Percentiles rank a stretch among this genome's conserved stretches.
phyloP scores from a whole-genome alignment of 2,797 vertebrate species.

The Ctenosaura bakeri region DNA sequence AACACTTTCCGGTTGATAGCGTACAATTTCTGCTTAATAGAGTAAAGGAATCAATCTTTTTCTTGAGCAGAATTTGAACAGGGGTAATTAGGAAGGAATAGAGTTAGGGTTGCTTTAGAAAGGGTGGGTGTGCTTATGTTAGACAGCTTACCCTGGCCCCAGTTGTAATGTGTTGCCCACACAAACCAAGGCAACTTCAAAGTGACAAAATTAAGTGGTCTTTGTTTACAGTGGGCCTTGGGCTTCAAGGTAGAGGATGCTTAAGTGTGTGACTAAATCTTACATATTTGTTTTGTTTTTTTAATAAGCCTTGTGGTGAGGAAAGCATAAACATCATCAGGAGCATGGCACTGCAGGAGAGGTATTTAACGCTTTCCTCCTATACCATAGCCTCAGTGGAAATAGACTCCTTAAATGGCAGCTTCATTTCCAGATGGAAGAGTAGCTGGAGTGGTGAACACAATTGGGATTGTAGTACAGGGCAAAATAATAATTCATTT shows the following conservation, averaged over 20 bases:
- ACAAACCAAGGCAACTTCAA: neutral
- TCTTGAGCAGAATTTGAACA: neutral
- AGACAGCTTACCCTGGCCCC: neutral
- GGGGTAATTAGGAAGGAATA: neutral
- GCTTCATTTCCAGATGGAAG: neutral
- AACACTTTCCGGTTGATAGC: conserved; percentile 10
- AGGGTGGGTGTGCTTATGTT: neutral
- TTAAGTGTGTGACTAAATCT: neutral
- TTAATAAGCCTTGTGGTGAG: neutral
- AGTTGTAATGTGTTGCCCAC: neutral
- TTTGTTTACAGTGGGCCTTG: neutral
- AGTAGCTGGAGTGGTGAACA: neutral
- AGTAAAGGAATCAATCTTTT: conserved; percentile 24
- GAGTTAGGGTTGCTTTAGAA: neutral
- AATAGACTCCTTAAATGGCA: neutral
- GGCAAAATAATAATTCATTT: neutral
- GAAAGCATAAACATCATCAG: neutral
- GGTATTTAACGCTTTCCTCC: neutral
- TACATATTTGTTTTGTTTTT: neutral
- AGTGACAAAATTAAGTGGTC: neutral
- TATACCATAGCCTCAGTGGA: too few species aligned
- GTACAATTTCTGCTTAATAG: neutral
- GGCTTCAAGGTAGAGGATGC: neutral
- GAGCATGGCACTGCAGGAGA: neutral
- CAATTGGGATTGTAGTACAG: neutral